These are phyloP conservation scores for Papilio helenus DNA, from an alignment of 1,140 invertebrate species.

Conservation along the genomic window DNA sequence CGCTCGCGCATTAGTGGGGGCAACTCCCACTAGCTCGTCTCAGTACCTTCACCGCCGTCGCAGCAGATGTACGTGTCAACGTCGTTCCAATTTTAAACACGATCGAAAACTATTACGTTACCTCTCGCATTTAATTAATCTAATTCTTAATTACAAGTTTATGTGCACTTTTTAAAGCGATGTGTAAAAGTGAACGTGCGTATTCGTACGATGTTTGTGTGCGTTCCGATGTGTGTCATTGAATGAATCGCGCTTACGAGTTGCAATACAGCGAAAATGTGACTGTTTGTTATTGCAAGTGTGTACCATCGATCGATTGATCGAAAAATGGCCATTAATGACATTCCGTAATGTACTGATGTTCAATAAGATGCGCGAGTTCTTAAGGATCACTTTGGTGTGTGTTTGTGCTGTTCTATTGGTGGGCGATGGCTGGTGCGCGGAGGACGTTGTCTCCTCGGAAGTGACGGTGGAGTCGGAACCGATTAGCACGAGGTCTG, in stretches of 20 bases:
- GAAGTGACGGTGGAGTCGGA: slow-evolving; percentile 46
- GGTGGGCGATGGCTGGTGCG: slow-evolving; percentile 57
- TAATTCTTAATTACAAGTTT: slow-evolving; percentile 36
- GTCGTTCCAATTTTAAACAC: slow-evolving; percentile 47
- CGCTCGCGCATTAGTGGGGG: slow-evolving; percentile 64
- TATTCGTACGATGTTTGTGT: slow-evolving; percentile 51
- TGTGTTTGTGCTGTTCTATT: slow-evolving; percentile 69
- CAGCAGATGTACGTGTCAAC: slow-evolving; percentile 52
- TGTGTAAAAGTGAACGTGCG: slow-evolving; percentile 44
- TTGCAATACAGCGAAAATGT: slow-evolving; percentile 73
- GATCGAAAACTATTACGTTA: slow-evolving; percentile 54
- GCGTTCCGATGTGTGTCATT: slow-evolving; percentile 55
- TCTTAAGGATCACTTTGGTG: slow-evolving; percentile 68
- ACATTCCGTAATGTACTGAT: slow-evolving; percentile 57
- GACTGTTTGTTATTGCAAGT: slow-evolving; percentile 66
- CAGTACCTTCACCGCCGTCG: slow-evolving; percentile 66
- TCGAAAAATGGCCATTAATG: slow-evolving; percentile 67
- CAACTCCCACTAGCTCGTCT: slow-evolving; percentile 54
- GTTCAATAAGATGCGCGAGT: slow-evolving; percentile 70
- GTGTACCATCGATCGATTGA: slow-evolving; percentile 50
- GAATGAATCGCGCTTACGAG: slow-evolving; percentile 55
- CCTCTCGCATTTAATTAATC: slow-evolving; percentile 31
- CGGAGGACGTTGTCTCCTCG: slow-evolving; percentile 54
- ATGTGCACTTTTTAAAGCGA: slow-evolving; percentile 42
- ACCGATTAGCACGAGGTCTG: slow-evolving; percentile 42